Evolutionary conservation across 2,797 vertebrate genomes (phyloP).

Genomic region (Phataginus tetradactyla): DNA sequence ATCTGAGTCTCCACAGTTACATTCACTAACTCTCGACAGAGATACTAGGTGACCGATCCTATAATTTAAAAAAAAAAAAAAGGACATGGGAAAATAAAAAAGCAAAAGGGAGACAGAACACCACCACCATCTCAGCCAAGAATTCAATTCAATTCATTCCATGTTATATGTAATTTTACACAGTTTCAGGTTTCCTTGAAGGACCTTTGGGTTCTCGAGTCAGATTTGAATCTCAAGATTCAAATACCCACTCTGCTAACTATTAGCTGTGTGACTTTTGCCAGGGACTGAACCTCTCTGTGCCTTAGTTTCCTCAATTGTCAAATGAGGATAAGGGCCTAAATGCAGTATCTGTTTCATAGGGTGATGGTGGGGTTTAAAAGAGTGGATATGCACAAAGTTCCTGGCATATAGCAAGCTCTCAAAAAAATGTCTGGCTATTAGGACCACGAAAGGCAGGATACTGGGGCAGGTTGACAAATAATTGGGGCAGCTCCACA

Average conservation of each 20-base stretch:
- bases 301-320: neutral
- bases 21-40: neutral
- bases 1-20: neutral
- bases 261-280: neutral
- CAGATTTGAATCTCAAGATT: neutral
- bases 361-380: neutral
- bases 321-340: neutral
- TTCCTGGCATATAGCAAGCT: neutral
- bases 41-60: neutral
- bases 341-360: neutral
- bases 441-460: neutral
- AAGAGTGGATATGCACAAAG: neutral
- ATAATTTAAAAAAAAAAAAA: neutral
- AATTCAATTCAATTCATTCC: neutral
- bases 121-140: neutral
- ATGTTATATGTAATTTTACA: neutral
- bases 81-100: neutral
- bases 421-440: neutral
- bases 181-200: neutral
- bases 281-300: neutral
- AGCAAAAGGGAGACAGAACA: neutral
- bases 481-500: neutral
- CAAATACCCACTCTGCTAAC: neutral
- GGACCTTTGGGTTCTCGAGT: neutral
- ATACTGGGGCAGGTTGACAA: neutral